phyloP scores from a whole-genome alignment of 2,797 vertebrate genomes.

The Myotis daubentonii region DNA sequence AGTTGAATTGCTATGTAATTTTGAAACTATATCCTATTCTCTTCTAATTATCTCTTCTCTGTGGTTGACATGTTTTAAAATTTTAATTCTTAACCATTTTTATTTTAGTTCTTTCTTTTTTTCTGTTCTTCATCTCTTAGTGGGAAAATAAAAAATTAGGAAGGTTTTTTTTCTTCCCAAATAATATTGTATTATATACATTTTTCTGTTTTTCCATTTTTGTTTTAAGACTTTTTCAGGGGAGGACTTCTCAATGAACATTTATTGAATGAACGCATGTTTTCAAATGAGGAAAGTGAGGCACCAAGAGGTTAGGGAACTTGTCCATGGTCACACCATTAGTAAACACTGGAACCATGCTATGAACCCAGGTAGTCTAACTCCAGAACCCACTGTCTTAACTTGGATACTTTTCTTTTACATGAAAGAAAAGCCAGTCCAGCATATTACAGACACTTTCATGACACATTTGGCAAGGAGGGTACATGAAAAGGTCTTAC shows the following conservation, averaged over 20 bases:
- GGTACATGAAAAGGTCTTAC: not conserved
- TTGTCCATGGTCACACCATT: not conserved
- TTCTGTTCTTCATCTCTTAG: not conserved
- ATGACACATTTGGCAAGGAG: not conserved
- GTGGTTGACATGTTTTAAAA: not conserved
- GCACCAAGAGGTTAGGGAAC: not conserved
- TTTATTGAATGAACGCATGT: conserved; percentile 1
- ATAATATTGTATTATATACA: not conserved
- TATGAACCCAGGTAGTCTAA: not conserved
- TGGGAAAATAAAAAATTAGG: not conserved
- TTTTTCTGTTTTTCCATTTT: conserved; percentile 3
- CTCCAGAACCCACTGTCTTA: not conserved
- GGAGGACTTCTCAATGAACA: not conserved
- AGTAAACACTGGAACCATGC: not conserved
- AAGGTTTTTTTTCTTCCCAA: not conserved
- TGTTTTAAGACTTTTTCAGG: not conserved
- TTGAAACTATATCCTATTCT: not conserved
- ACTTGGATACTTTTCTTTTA: not conserved
- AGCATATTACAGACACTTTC: not conserved
- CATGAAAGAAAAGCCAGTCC: not conserved
- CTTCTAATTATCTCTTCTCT: not conserved
- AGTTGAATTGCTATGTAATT: not conserved
- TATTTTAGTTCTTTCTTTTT: not conserved
- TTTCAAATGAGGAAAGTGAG: not conserved
- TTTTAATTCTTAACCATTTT: conserved; percentile 24